These are phyloP conservation scores for Zaprionus ornatus DNA, from an alignment of 1,140 invertebrate species.

Conservation along the genomic window DNA sequence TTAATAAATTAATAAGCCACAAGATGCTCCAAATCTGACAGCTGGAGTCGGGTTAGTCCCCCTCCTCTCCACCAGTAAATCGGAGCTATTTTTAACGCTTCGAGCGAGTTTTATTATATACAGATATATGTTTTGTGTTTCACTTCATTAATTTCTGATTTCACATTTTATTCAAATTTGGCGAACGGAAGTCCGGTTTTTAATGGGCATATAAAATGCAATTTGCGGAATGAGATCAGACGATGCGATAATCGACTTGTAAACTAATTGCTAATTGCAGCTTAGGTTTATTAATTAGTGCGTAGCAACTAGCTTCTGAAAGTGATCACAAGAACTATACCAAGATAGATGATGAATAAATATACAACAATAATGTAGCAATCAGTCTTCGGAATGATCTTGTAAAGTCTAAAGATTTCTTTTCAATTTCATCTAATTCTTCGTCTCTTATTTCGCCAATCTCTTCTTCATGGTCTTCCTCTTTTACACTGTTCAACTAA, in stretches of 20 bases:
- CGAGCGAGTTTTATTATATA: neutral
- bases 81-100: neutral
- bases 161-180: slow-evolving; percentile 2
- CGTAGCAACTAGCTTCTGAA: neutral
- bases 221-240: slow-evolving; percentile 5
- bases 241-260: neutral
- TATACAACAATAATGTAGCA: neutral
- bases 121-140: neutral
- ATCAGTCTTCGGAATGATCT: neutral
- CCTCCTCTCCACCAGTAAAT: neutral
- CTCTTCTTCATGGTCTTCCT: no score
- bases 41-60: slow-evolving; percentile 1
- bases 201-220: neutral
- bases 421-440: no score
- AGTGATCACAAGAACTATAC: neutral
- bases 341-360: neutral
- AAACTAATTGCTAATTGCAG: neutral
- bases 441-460: no score
- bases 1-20: slow-evolving; percentile 54
- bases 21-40: slow-evolving; percentile 44
- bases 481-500: no score
- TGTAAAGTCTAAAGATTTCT: no score
- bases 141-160: slow-evolving; percentile 2
- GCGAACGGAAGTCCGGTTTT: slow-evolving; percentile 25
- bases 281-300: no score